These are phyloP conservation scores for Plutomurus gul DNA, from an alignment of 1,140 invertebrate species.

Conservation along the genomic window DNA sequence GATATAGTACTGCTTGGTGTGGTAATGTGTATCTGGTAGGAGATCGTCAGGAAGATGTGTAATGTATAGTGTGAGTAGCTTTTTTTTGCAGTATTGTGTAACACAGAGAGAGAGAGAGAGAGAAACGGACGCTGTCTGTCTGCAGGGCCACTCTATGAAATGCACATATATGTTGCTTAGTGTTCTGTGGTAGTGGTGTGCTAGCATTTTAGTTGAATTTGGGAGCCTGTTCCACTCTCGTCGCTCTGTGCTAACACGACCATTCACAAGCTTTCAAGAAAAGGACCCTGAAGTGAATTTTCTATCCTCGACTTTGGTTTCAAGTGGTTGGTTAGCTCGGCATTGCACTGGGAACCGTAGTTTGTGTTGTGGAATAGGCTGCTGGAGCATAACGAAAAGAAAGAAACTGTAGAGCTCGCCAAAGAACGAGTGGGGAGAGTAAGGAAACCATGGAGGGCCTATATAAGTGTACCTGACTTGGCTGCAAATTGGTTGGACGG, in stretches of 20 bases:
- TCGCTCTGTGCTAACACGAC: constrained; percentile 11
- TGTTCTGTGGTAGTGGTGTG: no score
- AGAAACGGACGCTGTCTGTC: no score
- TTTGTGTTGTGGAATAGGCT: background rate
- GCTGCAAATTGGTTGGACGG: constrained; percentile 7
- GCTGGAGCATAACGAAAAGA: background rate
- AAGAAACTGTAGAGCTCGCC: background rate
- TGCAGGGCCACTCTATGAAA: no score
- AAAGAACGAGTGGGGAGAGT: background rate
- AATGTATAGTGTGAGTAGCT: no score
- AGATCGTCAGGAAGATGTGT: no score
- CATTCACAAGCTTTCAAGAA: constrained; percentile 14
- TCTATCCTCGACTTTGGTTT: constrained; percentile 17
- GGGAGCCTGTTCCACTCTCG: no score
- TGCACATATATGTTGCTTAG: no score
- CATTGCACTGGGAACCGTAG: background rate
- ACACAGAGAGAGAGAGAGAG: no score
- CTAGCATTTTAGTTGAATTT: no score
- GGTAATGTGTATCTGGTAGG: no score
- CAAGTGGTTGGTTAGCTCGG: constrained; percentile 25
- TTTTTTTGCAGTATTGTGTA: no score
- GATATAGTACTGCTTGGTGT: no score
- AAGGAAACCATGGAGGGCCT: background rate
- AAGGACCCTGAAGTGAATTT: constrained; percentile 1
- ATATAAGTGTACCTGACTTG: constrained; percentile 18